phyloP scores from a whole-genome alignment of 1,140 invertebrate species.

The Leguminivora glycinivorella region DNA sequence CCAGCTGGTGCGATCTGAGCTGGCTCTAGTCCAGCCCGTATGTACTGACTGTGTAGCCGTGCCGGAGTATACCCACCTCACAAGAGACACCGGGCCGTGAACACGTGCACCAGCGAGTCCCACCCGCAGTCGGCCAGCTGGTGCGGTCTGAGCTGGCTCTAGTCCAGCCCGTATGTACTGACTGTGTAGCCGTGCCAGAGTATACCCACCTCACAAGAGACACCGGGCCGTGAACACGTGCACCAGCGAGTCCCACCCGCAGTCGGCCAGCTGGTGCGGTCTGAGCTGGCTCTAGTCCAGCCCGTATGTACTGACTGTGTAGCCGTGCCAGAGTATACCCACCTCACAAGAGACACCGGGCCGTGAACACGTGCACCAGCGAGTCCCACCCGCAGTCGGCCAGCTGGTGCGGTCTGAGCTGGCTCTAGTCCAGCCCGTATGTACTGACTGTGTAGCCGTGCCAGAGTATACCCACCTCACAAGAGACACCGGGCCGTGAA shows the following conservation, averaged over 20 bases:
- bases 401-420: too few relatives aligned
- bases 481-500: constrained; percentile 74
- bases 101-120: constrained; percentile 86
- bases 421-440: too few relatives aligned
- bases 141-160: too few relatives aligned
- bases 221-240: constrained; percentile 81
- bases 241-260: constrained; percentile 80
- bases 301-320: too few relatives aligned
- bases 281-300: too few relatives aligned
- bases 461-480: constrained; percentile 46
- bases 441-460: too few relatives aligned
- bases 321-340: too few relatives aligned
- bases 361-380: background rate
- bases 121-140: constrained; percentile 88
- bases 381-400: constrained; percentile 48
- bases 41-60: too few relatives aligned
- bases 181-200: too few relatives aligned
- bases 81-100: constrained; percentile 70
- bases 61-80: constrained; percentile 31
- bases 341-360: background rate
- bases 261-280: background rate
- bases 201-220: constrained; percentile 49
- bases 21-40: too few relatives aligned
- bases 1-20: too few relatives aligned
- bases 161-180: too few relatives aligned